Evolutionary conservation across 2,797 vertebrate species (phyloP).

Genomic region (Falco biarmicus): DNA sequence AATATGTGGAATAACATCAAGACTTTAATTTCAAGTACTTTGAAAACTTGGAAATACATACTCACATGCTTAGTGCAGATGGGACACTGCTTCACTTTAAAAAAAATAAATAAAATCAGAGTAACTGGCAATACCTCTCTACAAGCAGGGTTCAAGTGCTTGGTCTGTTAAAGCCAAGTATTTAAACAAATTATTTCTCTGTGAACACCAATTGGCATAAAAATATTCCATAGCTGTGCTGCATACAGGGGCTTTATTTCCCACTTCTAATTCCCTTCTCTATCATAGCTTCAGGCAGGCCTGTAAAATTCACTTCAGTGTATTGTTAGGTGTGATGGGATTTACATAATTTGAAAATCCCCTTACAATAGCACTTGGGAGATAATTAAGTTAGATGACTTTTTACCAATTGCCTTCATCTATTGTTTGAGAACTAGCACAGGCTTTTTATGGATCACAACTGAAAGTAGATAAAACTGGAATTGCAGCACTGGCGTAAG

Average conservation of each 20-base stretch:
- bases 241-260: neutral
- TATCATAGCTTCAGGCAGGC: neutral
- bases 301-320: neutral
- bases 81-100: neutral
- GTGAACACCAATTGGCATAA: neutral
- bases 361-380: neutral
- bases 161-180: neutral
- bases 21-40: neutral
- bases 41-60: neutral
- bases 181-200: neutral
- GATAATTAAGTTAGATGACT: neutral
- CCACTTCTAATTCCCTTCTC: neutral
- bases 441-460: neutral
- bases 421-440: neutral
- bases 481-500: neutral
- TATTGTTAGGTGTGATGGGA: neutral
- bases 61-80: neutral
- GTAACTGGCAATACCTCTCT: neutral
- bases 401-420: neutral
- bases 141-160: neutral
- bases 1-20: neutral
- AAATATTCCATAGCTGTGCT: neutral
- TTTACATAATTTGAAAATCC: neutral
- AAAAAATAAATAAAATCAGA: neutral
- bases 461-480: neutral